Percentiles rank a stretch among this genome's conserved stretches.
These are phyloP conservation scores for Hyperoplus immaculatus DNA, from an alignment of 2,797 vertebrate species.

Conservation along the genomic window DNA sequence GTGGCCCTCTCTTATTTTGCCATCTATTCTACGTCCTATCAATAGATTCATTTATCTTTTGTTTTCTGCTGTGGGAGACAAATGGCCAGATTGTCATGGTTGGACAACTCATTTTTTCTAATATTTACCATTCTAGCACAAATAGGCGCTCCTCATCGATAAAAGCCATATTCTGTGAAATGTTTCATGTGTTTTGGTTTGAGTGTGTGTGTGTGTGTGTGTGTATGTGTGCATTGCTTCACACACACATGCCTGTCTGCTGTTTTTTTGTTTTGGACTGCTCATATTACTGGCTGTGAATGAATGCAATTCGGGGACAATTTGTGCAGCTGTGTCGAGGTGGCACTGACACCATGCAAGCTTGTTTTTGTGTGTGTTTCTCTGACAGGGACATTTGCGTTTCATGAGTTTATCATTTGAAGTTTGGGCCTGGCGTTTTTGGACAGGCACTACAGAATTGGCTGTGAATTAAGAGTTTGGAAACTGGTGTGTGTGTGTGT, in stretches of 20 bases:
- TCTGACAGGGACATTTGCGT: conserved; percentile 14
- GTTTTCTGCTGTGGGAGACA: conserved; percentile 42
- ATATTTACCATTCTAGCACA: conserved; percentile 58
- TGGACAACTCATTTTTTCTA: conserved; percentile 61
- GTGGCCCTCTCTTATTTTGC: conserved; percentile 14
- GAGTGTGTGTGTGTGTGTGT: conserved; percentile 1
- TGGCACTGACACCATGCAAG: not conserved
- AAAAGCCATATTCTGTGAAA: conserved; percentile 49
- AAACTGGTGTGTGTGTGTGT: not conserved
- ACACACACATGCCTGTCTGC: conserved; percentile 11
- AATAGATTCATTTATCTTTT: conserved; percentile 39
- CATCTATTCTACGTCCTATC: conserved; percentile 20
- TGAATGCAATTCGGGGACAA: conserved; percentile 28
- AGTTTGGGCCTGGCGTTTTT: no score
- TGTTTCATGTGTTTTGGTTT: conserved; percentile 39
- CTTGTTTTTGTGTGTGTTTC: conserved; percentile 32
- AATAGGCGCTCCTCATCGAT: conserved; percentile 29
- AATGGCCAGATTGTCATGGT: conserved; percentile 51
- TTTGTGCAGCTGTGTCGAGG: conserved; percentile 34
- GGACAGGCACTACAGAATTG: no score
- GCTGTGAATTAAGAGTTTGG: no score
- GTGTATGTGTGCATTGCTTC: conserved; percentile 13
- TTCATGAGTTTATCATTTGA: no score
- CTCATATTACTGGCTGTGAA: conserved; percentile 42
- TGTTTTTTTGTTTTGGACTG: conserved; percentile 25